Evolutionary conservation across 2,113 vertebrate genomes (phyloP).

Genomic region (Corydoras sp.): DNA sequence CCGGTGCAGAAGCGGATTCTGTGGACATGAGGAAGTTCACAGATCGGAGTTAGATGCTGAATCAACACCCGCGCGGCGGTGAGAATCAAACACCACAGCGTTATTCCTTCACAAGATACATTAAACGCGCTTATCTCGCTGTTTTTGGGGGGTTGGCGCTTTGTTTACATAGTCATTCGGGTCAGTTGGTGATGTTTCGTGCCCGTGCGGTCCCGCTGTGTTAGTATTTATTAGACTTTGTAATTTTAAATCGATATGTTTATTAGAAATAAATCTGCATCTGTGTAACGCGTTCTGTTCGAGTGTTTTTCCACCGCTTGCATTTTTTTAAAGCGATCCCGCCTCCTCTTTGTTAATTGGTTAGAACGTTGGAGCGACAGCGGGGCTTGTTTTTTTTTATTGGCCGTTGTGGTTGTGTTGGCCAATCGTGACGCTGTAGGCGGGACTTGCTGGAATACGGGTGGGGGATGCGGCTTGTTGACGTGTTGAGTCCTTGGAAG

Average conservation of each 20-base stretch:
- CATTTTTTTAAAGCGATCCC: not conserved
- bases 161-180: too few relatives aligned
- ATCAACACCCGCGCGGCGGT: not conserved
- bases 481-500: constrained; percentile 7
- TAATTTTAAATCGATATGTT: too few relatives aligned
- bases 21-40: not conserved
- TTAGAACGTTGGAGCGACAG: too few relatives aligned
- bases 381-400: not conserved
- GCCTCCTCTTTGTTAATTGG: not conserved
- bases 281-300: too few relatives aligned
- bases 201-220: too few relatives aligned
- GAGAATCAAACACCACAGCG: not conserved
- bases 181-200: too few relatives aligned
- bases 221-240: too few relatives aligned
- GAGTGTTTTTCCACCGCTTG: too few relatives aligned
- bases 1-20: not conserved
- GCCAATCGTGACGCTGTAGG: not conserved
- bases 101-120: not conserved
- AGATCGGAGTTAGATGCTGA: not conserved
- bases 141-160: too few relatives aligned
- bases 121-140: not conserved
- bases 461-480: constrained; percentile 3
- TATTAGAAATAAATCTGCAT: too few relatives aligned
- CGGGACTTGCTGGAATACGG: not conserved
- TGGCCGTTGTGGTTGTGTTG: not conserved